Conservation (phyloP, 2,888 invertebrate species). For the Tinea trinotella region DNA sequence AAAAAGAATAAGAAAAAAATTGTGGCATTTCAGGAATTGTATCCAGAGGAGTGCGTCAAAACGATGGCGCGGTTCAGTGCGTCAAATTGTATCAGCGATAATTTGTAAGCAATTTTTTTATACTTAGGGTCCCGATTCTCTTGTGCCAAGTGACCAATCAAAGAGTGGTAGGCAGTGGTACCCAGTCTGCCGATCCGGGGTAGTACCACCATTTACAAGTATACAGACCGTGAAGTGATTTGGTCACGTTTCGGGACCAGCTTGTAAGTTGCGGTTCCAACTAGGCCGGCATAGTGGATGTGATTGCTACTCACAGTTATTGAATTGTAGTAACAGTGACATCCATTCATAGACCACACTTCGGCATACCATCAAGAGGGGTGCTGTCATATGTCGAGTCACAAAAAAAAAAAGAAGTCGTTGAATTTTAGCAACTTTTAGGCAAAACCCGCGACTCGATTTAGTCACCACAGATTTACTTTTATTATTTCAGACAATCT, state of each 20-base stretch:
- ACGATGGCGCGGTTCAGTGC: conserved; percentile 57
- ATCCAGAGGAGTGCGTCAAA: conserved; percentile 58
- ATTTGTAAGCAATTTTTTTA: conserved; percentile 42
- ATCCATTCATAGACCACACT: no score
- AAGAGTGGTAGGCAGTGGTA: no score
- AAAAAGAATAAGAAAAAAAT: background rate
- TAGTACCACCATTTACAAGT: no score
- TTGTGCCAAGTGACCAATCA: background rate
- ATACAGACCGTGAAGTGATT: no score
- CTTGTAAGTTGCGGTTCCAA: no score
- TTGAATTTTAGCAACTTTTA: background rate
- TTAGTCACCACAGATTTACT: background rate
- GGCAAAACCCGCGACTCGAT: background rate
- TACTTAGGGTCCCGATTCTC: background rate
- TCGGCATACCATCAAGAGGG: no score
- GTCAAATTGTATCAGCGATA: conserved; percentile 48
- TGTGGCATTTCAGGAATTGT: conserved; percentile 47
- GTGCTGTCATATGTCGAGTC: no score
- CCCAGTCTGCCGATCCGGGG: no score
- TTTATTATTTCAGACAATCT: conserved; percentile 44
- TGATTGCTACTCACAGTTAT: no score
- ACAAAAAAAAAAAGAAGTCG: background rate
- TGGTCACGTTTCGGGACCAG: no score
- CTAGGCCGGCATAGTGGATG: no score
- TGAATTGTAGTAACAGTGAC: no score